Evolutionary conservation across 2,797 vertebrate species (phyloP).

Genomic region (Brachyalestes nurse): DNA sequence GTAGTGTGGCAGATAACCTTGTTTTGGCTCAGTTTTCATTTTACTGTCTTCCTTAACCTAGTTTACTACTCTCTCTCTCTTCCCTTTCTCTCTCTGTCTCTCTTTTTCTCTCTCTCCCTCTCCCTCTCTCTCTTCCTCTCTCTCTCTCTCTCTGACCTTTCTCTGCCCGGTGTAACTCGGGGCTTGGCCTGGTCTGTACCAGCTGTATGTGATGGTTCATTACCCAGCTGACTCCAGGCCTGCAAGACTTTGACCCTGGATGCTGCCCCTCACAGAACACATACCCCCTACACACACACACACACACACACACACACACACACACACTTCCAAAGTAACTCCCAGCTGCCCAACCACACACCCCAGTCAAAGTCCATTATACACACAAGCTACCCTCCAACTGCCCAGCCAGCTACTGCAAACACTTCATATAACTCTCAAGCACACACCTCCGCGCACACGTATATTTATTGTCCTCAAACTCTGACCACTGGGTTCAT

Average conservation of each 20-base stretch:
- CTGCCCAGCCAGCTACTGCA: not conserved
- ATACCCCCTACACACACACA: slow-evolving; percentile 49
- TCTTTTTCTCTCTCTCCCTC: not conserved
- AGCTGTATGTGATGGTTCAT: slow-evolving; percentile 82
- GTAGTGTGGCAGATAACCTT: slow-evolving; percentile 1
- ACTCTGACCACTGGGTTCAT: no score
- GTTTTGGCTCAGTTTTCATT: not conserved
- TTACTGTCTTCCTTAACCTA: not conserved
- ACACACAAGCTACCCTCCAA: not conserved
- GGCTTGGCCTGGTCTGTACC: slow-evolving; percentile 75
- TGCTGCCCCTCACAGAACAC: slow-evolving; percentile 64
- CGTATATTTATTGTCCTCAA: no score
- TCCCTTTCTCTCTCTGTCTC: slow-evolving; percentile 36
- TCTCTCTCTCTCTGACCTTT: slow-evolving; percentile 69
- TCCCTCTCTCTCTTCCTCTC: slow-evolving; percentile 28
- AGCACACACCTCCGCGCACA: not conserved
- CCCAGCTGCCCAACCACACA: not conserved
- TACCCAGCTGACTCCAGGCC: slow-evolving; percentile 75
- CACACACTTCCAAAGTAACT: slow-evolving; percentile 23
- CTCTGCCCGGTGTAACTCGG: slow-evolving; percentile 69
- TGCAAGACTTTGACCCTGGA: slow-evolving; percentile 72
- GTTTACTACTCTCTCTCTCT: not conserved
- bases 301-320: slow-evolving; percentile 25
- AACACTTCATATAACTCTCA: no score
- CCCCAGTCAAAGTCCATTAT: not conserved